These are phyloP conservation scores for Leptura quadrifasciata DNA, from an alignment of 2,888 invertebrate species.

Conservation along the genomic window DNA sequence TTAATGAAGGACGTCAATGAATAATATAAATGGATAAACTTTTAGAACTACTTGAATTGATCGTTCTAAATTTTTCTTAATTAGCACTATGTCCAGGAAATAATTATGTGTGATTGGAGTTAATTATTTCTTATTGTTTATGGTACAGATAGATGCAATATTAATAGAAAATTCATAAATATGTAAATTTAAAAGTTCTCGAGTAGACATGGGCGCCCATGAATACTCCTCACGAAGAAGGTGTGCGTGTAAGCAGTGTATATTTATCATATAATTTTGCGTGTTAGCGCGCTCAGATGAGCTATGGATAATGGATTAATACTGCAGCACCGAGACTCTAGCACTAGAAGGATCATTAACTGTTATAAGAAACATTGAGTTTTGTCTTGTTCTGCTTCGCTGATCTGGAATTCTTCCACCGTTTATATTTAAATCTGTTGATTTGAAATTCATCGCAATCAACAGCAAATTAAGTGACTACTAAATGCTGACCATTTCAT, in stretches of 20 bases:
- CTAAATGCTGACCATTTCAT: conserved; percentile 14
- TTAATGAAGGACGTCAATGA: too few species aligned
- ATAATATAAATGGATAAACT: too few species aligned
- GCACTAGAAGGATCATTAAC: conserved; percentile 44
- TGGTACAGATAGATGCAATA: not conserved
- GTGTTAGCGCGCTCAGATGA: conserved; percentile 43
- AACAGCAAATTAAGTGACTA: conserved; percentile 42
- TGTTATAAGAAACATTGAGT: conserved; percentile 27
- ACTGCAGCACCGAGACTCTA: conserved; percentile 44
- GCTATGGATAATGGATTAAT: conserved; percentile 54
- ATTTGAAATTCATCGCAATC: conserved; percentile 34
- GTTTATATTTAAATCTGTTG: conserved; percentile 17
- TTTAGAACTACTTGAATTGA: too few species aligned
- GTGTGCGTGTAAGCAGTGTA: conserved; percentile 46
- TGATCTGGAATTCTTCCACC: conserved; percentile 2
- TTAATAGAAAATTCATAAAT: not conserved
- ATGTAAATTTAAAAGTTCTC: conserved; percentile 1
- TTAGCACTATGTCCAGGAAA: not conserved
- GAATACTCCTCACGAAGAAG: conserved; percentile 35
- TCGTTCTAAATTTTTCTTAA: too few species aligned
- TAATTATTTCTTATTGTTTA: not conserved
- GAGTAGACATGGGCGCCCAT: conserved; percentile 36
- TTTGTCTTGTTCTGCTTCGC: conserved; percentile 13
- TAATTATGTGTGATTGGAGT: not conserved
- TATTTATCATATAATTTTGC: conserved; percentile 49